Base-by-base conservation (phyloP, 2,888 invertebrate genomes). In the Pediacus dermestoides region DNA sequence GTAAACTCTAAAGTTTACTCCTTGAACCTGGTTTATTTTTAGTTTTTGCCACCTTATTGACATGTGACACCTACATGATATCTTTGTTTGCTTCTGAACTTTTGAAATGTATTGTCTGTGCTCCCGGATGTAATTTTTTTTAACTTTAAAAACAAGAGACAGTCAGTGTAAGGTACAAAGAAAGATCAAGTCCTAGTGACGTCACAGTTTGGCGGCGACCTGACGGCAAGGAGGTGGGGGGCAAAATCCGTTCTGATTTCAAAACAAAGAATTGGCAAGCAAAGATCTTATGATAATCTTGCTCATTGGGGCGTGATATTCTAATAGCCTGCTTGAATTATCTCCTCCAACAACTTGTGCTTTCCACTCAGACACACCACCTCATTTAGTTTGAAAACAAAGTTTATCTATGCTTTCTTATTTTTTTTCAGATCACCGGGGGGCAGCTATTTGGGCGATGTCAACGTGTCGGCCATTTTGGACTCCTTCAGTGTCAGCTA, bases 401-500 rank as follows among this genome's bases (percentile, higher is more conserved):
- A n/a, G 8, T 27, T 11, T 3, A n/a, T 3, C 27, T 8, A 3
- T 11, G 11, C 10, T 4, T 27, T 11, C 9, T 9, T 21, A 16
- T 34, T 16, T 26, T 32, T 40, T 23, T 34, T 53, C 77, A 82
- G 82, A 68, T 75, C 77, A 66, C 78, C 78, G 65, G 83, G 82
- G 61, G 85, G 84, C 64, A 88, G 88, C 73, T 88, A 87, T 85
- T 78, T 88, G 70, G 88, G 88, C 62, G 90, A 90, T 70, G 90
- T 90, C 70, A 92, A 92, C 81, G 91, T 92, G 76, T 91, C 92
- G 66, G 89, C 89, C 70, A 92, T 92, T 70, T 80, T 92, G 77
- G 90, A 92, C 76, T 90, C 90, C 67, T 90, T 92, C 80, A 91
- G 91, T 73, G 86, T 88, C 74, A 93, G 90, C 76, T 95, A 95